Conservation (phyloP, 2,888 invertebrate genomes). For the Phania funesta region DNA sequence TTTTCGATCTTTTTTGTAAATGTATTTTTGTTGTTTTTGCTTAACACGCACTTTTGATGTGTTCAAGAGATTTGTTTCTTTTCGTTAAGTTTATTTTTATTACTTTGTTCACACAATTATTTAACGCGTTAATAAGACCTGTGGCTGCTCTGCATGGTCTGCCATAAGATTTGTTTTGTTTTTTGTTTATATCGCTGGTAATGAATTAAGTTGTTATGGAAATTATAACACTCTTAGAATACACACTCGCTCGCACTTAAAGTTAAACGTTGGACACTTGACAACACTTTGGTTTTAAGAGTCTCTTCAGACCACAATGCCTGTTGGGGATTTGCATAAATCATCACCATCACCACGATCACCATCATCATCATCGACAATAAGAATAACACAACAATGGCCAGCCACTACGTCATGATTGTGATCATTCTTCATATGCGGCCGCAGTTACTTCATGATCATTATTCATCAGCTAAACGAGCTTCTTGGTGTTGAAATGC, state of each 20-base stretch:
- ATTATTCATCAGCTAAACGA: constrained; percentile 57
- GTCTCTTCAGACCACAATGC: constrained; percentile 40
- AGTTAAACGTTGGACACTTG: constrained; percentile 57
- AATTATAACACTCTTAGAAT: constrained; percentile 59
- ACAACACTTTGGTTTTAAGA: constrained; percentile 65
- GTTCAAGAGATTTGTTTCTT: neutral
- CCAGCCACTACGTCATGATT: constrained; percentile 5
- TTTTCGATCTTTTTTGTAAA: neutral
- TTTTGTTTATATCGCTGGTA: constrained; percentile 14
- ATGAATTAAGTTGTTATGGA: constrained; percentile 67
- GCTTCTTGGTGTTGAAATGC: constrained; percentile 54
- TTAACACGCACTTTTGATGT: constrained; percentile 27
- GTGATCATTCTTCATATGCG: constrained; percentile 39
- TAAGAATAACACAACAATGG: neutral
- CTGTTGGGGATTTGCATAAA: constrained; percentile 64
- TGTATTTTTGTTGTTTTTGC: constrained; percentile 6
- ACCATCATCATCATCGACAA: neutral
- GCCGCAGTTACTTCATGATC: constrained; percentile 35
- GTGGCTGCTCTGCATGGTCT: constrained; percentile 18
- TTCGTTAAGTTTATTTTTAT: neutral
- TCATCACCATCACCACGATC: constrained; percentile 28
- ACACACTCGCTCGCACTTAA: constrained; percentile 38
- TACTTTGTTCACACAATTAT: constrained; percentile 54
- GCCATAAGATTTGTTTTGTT: neutral
- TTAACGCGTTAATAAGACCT: constrained; percentile 30